Evolutionary conservation across 2,113 vertebrate genomes (phyloP).

Genomic region (Paraplagusia blochii): DNA sequence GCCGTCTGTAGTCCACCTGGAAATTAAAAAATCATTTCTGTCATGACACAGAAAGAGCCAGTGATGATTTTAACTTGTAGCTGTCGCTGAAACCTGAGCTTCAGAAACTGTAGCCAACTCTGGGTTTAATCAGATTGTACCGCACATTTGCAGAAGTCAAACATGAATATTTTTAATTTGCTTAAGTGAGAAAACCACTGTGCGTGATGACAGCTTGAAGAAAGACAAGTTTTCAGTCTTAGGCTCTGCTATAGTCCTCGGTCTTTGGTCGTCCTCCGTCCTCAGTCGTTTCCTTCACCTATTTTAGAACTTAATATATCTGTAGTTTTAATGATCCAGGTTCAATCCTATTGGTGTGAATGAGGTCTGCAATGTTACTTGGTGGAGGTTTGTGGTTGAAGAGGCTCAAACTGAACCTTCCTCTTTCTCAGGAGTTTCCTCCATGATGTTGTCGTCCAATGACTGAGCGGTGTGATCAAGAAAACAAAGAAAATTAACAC

Average conservation of each 20-base stretch:
- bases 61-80: no score
- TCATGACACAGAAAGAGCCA: no score
- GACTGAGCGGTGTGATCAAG: slow-evolving; percentile 23
- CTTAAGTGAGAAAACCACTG: neutral
- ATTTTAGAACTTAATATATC: neutral
- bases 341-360: slow-evolving; percentile 25
- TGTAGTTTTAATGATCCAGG: neutral
- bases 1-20: no score
- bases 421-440: slow-evolving; percentile 66
- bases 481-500: slow-evolving; percentile 6
- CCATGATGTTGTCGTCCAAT: slow-evolving; percentile 25
- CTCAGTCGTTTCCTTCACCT: slow-evolving; percentile 3
- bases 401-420: slow-evolving; percentile 36
- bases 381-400: slow-evolving; percentile 23
- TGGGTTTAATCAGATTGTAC: no score
- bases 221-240: neutral
- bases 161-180: neutral
- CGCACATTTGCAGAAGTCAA: no score
- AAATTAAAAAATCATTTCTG: no score
- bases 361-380: neutral
- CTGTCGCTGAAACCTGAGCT: no score
- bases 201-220: neutral
- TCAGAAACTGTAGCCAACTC: no score
- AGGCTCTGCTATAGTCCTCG: neutral
- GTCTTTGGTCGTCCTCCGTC: neutral